These are phyloP conservation scores for Muraenolepis orangiensis DNA, from an alignment of 2,797 vertebrate species.

Conservation along the genomic window DNA sequence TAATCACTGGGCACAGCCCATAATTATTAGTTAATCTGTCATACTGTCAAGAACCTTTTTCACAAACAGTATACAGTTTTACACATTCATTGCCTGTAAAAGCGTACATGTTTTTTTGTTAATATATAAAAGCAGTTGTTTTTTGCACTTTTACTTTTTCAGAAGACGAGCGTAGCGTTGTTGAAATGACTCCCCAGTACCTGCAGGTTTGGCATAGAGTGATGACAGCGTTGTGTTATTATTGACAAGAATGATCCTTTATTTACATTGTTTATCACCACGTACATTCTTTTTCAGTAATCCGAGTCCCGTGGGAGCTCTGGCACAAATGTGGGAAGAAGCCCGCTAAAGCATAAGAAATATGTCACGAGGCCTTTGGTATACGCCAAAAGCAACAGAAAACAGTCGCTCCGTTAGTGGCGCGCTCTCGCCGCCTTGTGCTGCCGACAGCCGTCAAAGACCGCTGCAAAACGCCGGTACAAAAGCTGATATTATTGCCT, in stretches of 20 bases:
- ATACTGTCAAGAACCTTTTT: conserved; percentile 35
- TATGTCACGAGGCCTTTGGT: conserved; percentile 57
- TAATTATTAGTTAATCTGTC: conserved; percentile 37
- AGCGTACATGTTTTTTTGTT: conserved; percentile 52
- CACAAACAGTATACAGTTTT: conserved; percentile 50
- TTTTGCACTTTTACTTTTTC: conserved; percentile 46
- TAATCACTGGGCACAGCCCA: conserved; percentile 51
- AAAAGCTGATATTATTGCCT: conserved; percentile 37
- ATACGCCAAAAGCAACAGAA: conserved; percentile 45
- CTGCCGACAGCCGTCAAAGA: conserved; percentile 39
- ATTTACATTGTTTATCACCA: conserved; percentile 65
- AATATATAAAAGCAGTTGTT: conserved; percentile 45
- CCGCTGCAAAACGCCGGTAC: conserved; percentile 36
- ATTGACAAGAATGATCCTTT: conserved; percentile 58
- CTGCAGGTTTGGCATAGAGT: conserved; percentile 33
- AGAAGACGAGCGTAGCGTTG: conserved; percentile 32
- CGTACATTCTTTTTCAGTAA: conserved; percentile 74
- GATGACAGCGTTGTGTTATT: conserved; percentile 50
- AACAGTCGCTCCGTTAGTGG: conserved; percentile 16
- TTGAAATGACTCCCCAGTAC: conserved; percentile 36
- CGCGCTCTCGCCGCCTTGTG: conserved; percentile 36
- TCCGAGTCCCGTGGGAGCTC: conserved; percentile 59
- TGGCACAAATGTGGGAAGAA: conserved; percentile 68
- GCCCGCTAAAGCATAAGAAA: conserved; percentile 60
- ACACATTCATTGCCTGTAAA: conserved; percentile 72